Evolutionary conservation across 2,888 invertebrate genomes (phyloP).

Genomic region (Leptopilina myrica): DNA sequence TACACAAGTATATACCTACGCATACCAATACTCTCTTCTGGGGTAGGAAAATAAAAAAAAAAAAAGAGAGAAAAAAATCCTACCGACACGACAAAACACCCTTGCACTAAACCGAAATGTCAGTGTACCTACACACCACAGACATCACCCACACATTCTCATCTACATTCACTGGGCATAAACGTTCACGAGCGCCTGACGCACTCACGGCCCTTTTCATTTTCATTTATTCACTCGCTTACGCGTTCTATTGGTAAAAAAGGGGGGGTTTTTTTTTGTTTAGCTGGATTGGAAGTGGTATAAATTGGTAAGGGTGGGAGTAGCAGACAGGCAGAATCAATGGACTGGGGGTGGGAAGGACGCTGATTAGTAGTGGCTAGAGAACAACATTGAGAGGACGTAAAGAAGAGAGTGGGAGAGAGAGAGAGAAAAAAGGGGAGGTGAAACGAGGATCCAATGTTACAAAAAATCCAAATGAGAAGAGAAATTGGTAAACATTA

Average conservation of each 20-base stretch:
- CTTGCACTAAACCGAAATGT: conserved; percentile 7
- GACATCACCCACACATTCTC: conserved; percentile 18
- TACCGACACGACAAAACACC: conserved; percentile 28
- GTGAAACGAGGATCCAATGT: too few relatives aligned
- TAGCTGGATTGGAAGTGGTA: conserved; percentile 61
- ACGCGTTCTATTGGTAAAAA: conserved; percentile 58
- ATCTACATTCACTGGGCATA: conserved; percentile 32
- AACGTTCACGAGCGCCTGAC: conserved; percentile 47
- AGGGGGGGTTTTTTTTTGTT: conserved; percentile 60
- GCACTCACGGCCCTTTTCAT: conserved; percentile 56
- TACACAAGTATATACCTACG: too few relatives aligned
- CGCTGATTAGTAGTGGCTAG: conserved; percentile 52
- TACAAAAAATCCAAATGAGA: too few relatives aligned
- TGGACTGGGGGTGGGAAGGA: conserved; percentile 48
- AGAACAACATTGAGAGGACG: conserved; percentile 7
- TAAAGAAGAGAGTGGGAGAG: conserved; percentile 41
- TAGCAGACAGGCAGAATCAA: conserved; percentile 47
- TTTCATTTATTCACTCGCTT: conserved; percentile 63
- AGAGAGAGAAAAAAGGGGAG: background rate
- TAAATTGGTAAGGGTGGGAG: conserved; percentile 55
- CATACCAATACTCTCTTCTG: background rate
- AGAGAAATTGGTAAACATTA: too few relatives aligned
- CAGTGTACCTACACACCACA: conserved; percentile 29
- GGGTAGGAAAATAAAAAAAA: too few relatives aligned
- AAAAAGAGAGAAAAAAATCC: background rate